phyloP scores from a whole-genome alignment of 64 coral and sea anemone genomes.

The Porites australiensis region DNA sequence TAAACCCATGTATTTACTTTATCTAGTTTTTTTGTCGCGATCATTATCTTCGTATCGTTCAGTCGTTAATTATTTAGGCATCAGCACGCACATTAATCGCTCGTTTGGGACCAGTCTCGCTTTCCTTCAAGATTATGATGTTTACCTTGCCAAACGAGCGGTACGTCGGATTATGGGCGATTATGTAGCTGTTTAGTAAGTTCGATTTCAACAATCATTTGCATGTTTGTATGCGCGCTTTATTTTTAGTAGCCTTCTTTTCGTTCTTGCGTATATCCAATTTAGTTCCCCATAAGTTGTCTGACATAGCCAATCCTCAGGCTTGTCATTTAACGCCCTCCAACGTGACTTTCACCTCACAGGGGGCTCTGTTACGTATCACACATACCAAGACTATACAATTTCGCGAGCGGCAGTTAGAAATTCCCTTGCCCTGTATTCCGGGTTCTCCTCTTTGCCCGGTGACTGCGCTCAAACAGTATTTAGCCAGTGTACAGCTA shows the following conservation, averaged over 20 bases:
- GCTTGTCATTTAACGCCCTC: conserved; percentile 8
- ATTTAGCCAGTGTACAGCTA: no score
- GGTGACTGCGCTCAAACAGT: no score
- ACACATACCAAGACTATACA: background rate
- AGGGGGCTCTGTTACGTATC: no score
- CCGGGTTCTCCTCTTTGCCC: no score
- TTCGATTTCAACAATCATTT: conserved; percentile 15
- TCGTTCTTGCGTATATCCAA: no score
- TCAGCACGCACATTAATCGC: background rate
- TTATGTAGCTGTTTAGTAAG: background rate
- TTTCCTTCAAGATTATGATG: no score
- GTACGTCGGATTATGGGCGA: no score
- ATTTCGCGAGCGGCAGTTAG: background rate
- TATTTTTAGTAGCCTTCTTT: no score
- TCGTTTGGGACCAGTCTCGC: no score
- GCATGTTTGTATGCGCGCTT: conserved; percentile 10
- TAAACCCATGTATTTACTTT: conserved; percentile 43
- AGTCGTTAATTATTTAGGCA: conserved; percentile 33
- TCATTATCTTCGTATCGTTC: conserved; percentile 44
- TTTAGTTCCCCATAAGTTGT: no score
- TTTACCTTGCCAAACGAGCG: no score
- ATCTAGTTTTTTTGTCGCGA: conserved; percentile 40
- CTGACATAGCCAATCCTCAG: background rate
- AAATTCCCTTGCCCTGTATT: no score
- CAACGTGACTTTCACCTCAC: background rate